phyloP scores from a whole-genome alignment of 2,113 vertebrate genomes.

The Sterna hirundo region DNA sequence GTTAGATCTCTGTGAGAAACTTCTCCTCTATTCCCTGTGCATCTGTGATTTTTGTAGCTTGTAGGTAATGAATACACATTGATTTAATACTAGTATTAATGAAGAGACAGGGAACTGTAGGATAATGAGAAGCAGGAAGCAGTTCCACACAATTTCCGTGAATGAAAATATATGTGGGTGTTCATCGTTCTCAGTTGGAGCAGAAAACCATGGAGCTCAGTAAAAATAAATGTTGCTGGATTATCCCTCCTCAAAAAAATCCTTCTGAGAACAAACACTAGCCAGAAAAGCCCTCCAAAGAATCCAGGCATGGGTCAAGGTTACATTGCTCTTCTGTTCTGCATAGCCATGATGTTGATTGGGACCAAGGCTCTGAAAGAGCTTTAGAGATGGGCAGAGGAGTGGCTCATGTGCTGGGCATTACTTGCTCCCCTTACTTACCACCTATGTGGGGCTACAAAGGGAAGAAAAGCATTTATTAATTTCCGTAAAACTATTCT shows the following conservation, averaged over 20 bases:
- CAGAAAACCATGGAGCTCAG: background rate
- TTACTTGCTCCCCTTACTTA: background rate
- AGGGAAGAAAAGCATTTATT: background rate
- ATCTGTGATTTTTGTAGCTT: background rate
- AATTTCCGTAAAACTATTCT: background rate
- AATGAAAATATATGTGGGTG: background rate
- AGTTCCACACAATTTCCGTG: background rate
- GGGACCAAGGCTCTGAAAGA: background rate
- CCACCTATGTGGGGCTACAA: background rate
- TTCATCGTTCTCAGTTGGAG: background rate
- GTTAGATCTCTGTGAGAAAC: constrained; percentile 52
- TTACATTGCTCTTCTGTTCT: background rate
- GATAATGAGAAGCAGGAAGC: background rate
- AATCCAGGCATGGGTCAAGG: background rate
- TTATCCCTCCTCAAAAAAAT: background rate
- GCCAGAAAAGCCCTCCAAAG: background rate
- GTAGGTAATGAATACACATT: background rate
- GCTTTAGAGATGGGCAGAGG: background rate
- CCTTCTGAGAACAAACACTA: background rate
- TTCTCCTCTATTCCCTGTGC: background rate
- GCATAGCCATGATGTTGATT: background rate
- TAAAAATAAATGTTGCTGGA: background rate
- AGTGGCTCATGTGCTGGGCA: background rate
- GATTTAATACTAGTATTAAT: background rate
- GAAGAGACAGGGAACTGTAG: background rate